Evolutionary conservation across 2,888 invertebrate species (phyloP), one percentile per base, ranked within the genome.

Genomic region (Andrena fulva): DNA sequence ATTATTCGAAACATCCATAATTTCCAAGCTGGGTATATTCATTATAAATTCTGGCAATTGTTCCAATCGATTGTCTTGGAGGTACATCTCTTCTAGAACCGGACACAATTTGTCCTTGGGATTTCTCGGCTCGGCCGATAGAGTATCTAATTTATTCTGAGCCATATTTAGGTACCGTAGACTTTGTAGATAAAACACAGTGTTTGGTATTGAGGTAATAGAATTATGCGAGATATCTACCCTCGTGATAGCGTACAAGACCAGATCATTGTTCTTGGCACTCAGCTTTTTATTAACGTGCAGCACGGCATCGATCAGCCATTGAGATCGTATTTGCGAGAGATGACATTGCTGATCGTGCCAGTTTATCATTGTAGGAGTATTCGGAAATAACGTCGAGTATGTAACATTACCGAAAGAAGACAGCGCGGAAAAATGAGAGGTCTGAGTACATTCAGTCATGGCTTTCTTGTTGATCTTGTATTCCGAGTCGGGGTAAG

Each of bases 1-100:
- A 94, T 99, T 99, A 94, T 98, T 98, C 0, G 99, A 98, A n/a
- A 98, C 96, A 93, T 99, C 99, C 85, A 99, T 95, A 1, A 97
- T 97, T 12, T 96, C 95, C 54, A 99, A 94, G 0, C 96, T 95
- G 0, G 98, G 97, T 71, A 99, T 95, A 5, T 96, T 95, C 95
- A 99, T 99, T 35, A 99, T 94, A 72, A 96, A 96, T 2, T 96
- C 95, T 0, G 99, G 98, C 12, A 99, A 94, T 71, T 95, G 95
- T 85, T 97, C 97, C 50, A 99, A 94, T 2, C 98, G 96, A 94
- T 99, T 99, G 93, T 99, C 98, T 95, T 97, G 95, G n/a, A 99
- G 92, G 91, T 98, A 98, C 42, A 99, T 94, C 92, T 99, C 99
- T 91, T 99, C 98, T 75, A 99, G 94, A 62, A 97, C 96, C 0